phyloP scores from a whole-genome alignment of 2,888 invertebrate species.

The Caenorhabditis auriculariae region DNA sequence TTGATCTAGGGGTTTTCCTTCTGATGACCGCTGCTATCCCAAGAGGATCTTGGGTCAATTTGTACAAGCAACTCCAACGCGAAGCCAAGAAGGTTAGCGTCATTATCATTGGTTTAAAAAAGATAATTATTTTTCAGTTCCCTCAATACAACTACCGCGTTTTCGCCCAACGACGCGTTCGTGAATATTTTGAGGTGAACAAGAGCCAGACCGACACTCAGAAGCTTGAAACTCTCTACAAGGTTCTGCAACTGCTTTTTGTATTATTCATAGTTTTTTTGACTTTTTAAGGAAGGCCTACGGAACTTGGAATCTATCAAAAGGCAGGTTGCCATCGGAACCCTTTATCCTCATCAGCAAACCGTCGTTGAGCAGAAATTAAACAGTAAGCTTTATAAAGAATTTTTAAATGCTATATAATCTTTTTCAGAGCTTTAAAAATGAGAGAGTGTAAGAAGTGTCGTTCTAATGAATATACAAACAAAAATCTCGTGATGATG shows the following conservation, averaged over 20 bases:
- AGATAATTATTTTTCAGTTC: constrained; percentile 44
- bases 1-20: too few relatives aligned
- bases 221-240: constrained; percentile 42
- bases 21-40: constrained; percentile 38
- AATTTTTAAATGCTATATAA: not conserved
- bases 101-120: constrained; percentile 2
- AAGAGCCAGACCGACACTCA: constrained; percentile 36
- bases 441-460: constrained; percentile 84
- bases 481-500: constrained; percentile 92
- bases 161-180: constrained; percentile 59
- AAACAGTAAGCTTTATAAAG: constrained; percentile 3
- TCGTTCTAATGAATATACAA: constrained; percentile 92
- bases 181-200: constrained; percentile 59
- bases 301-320: constrained; percentile 32
- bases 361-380: constrained; percentile 52
- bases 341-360: constrained; percentile 48
- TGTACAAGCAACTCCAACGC: constrained; percentile 58
- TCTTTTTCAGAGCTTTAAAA: constrained; percentile 1
- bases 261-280: constrained; percentile 3
- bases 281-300: constrained; percentile 35
- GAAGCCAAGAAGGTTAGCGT: constrained; percentile 51
- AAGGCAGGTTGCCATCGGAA: constrained; percentile 43
- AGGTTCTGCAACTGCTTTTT: constrained; percentile 19
- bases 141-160: constrained; percentile 60
- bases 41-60: constrained; percentile 45